A percentile compares a stretch with the other conserved stretches of the same genome.
Evolutionary conservation across 2,113 vertebrate genomes (phyloP).

Genomic region (Nesogale talazaci): DNA sequence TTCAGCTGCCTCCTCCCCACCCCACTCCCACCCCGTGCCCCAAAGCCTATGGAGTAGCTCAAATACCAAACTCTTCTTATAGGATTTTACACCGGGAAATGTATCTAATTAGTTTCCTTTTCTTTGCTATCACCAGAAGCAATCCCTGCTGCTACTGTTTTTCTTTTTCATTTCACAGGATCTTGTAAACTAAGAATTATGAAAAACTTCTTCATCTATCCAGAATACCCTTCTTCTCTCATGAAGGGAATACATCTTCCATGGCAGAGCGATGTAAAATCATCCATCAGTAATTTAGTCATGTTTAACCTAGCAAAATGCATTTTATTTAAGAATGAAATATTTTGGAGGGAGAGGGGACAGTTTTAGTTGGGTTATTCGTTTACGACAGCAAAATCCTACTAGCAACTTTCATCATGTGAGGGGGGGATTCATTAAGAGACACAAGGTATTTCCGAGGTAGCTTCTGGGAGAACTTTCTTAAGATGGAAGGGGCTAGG

Average conservation of each 20-base stretch:
- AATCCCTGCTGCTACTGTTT: constrained; percentile 1
- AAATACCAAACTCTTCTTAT: neutral
- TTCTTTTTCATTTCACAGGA: neutral
- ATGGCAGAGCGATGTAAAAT: neutral
- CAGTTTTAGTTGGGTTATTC: neutral
- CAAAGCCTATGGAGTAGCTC: neutral
- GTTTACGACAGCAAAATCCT: neutral
- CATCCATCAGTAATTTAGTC: neutral
- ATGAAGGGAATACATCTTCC: neutral
- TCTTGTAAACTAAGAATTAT: constrained; percentile 25
- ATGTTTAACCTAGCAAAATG: neutral
- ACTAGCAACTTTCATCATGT: neutral
- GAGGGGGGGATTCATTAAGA: neutral
- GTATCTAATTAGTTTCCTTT: constrained; percentile 21
- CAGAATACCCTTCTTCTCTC: neutral
- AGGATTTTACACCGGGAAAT: neutral
- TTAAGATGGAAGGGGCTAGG: neutral
- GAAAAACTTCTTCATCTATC: neutral
- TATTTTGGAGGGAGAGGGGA: neutral
- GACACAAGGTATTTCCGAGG: neutral
- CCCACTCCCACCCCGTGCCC: too few species aligned
- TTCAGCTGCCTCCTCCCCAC: neutral
- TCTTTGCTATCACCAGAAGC: neutral
- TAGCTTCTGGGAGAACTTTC: neutral
- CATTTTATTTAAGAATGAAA: neutral